Percentiles rank a stretch among this genome's conserved stretches.
Conservation (phyloP, 2,113 vertebrate genomes). For the Myrmecobius fasciatus region DNA sequence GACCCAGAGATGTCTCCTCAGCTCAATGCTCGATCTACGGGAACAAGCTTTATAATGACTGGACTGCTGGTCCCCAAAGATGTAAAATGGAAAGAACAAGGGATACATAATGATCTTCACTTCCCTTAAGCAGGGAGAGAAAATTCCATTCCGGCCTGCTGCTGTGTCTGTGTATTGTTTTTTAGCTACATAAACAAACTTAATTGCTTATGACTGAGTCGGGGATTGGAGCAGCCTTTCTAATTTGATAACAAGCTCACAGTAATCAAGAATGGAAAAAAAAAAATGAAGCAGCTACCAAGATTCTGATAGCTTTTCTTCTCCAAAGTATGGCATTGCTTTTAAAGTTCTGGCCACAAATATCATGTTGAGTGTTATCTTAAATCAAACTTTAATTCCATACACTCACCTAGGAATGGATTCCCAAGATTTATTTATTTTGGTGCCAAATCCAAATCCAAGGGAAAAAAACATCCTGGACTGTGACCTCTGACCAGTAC, state of each 20-base stretch:
- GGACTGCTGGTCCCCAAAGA: background rate
- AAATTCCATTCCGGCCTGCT: constrained; percentile 45
- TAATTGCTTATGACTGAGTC: constrained; percentile 62
- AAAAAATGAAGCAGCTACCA: constrained; percentile 43
- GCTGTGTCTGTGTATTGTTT: constrained; percentile 45
- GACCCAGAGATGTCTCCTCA: background rate
- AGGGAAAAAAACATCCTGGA: constrained; percentile 54
- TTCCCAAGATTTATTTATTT: constrained; percentile 57
- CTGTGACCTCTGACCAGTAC: constrained; percentile 63
- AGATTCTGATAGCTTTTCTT: constrained; percentile 44
- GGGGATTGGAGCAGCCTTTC: constrained; percentile 63
- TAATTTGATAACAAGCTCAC: constrained; percentile 48
- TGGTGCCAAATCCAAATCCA: constrained; percentile 57
- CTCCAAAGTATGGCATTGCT: constrained; percentile 39
- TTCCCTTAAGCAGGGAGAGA: constrained; percentile 2
- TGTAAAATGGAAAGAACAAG: constrained; percentile 34
- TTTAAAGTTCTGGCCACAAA: constrained; percentile 55
- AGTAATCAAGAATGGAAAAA: constrained; percentile 61
- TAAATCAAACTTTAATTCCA: constrained; percentile 55
- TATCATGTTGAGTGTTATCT: constrained; percentile 35
- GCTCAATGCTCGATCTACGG: background rate
- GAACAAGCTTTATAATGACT: background rate
- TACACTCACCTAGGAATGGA: constrained; percentile 50
- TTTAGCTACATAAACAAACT: constrained; percentile 58
- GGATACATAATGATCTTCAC: constrained; percentile 1